Conservation (phyloP, 1,140 invertebrate species). For the Orchesella cincta region DNA sequence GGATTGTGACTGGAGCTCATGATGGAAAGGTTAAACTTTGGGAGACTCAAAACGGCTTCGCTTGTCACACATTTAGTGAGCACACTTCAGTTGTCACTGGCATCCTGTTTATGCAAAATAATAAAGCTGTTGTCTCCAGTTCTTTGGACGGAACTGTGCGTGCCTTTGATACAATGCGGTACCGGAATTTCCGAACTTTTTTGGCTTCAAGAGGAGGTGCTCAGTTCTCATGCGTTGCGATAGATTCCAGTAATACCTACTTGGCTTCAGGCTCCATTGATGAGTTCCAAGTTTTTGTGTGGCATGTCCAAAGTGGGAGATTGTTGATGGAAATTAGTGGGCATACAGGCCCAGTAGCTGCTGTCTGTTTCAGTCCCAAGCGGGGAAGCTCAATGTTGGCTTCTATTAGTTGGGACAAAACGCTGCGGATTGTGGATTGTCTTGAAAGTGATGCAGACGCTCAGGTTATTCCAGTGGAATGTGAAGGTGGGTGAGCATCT, state of each 20-base stretch:
- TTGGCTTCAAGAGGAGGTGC: conserved; percentile 84
- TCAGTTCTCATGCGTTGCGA: conserved; percentile 87
- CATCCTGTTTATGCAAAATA: conserved; percentile 82
- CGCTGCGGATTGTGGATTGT: conserved; percentile 87
- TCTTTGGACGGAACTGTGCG: conserved; percentile 94
- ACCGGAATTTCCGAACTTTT: conserved; percentile 95
- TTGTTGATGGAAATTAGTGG: conserved; percentile 82
- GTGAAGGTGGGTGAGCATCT: conserved; percentile 84
- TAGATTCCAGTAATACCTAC: conserved; percentile 87
- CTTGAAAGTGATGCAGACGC: conserved; percentile 77
- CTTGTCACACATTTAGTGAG: conserved; percentile 91
- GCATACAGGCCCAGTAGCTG: conserved; percentile 86
- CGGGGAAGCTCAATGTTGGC: conserved; percentile 72
- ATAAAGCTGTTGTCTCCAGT: conserved; percentile 86
- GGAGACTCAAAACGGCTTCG: conserved; percentile 87
- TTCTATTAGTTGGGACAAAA: conserved; percentile 93
- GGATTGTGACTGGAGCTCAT: conserved; percentile 87
- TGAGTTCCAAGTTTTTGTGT: conserved; percentile 91
- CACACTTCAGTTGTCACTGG: conserved; percentile 79
- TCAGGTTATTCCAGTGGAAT: conserved; percentile 75
- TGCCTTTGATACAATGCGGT: conserved; percentile 88
- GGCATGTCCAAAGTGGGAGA: conserved; percentile 89
- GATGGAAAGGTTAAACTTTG: conserved; percentile 96
- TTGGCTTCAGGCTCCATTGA: conserved; percentile 91
- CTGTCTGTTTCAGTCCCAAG: conserved; percentile 77